phyloP scores from a whole-genome alignment of 2,888 invertebrate genomes.

The Melieria crassipennis region DNA sequence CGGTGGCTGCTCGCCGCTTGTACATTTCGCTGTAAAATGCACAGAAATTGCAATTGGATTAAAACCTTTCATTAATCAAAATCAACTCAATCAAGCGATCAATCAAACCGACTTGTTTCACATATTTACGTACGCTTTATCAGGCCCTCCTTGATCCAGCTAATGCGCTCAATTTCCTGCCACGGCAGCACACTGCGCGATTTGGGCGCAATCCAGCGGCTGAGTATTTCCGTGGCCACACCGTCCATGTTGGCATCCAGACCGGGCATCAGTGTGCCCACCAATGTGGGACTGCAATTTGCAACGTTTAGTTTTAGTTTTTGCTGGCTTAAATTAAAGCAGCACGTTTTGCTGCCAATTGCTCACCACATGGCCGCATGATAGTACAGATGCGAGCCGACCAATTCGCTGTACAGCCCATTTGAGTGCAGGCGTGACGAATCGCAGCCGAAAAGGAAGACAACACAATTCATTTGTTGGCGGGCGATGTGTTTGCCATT shows the following conservation, averaged over 20 bases:
- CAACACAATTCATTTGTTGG: constrained; percentile 67
- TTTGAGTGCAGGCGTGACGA: constrained; percentile 65
- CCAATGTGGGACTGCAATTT: constrained; percentile 66
- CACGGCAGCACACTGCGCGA: constrained; percentile 63
- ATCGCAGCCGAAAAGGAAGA: constrained; percentile 75
- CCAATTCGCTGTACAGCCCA: constrained; percentile 67
- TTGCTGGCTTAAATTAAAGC: constrained; percentile 8
- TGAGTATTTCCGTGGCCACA: constrained; percentile 67
- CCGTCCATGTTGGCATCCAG: constrained; percentile 68
- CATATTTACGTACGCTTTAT: constrained; percentile 49
- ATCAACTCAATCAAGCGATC: neutral
- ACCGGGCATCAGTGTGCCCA: constrained; percentile 68
- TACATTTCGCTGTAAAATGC: neutral
- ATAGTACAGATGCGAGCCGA: constrained; percentile 67
- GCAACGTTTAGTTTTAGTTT: neutral
- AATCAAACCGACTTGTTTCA: too few species aligned
- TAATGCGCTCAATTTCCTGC: constrained; percentile 64
- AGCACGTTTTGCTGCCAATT: neutral
- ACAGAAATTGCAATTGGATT: neutral
- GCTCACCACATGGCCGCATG: constrained; percentile 60
- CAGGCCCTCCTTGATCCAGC: constrained; percentile 64
- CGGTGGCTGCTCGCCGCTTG: neutral
- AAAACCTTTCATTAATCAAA: neutral
- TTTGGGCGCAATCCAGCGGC: constrained; percentile 65
- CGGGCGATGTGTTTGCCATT: constrained; percentile 69